Evolutionary conservation across 2,113 vertebrate species (phyloP), one percentile per base, ranked within the genome.

Genomic region (Haemorhous mexicanus): DNA sequence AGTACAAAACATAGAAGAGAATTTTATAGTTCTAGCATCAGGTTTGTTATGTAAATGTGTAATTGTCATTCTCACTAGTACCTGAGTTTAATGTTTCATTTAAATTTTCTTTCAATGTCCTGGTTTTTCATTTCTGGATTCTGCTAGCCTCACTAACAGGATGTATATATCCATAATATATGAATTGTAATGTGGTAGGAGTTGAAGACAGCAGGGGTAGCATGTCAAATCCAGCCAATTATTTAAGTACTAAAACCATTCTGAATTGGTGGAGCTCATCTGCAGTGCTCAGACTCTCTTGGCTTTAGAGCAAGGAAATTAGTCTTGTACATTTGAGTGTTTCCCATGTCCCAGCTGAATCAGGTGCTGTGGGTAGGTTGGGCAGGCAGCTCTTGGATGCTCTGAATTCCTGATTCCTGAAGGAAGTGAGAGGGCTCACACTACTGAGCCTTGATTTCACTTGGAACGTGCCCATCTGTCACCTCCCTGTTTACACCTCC

Each of bases 361-460:
- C 37, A 15, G 6, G 15, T 30, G 62, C 80, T 28, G 20, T 4
- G 9, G 26, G 41, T 10, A 10, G 27, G 4, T 3, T 55, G 88
- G n/a, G 26, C 76, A 80, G 77, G 16, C 63, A 72, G 47, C 30
- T 87, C 39, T n/a, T 37, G 37, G 49, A 8, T 58, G 5, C 39
- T 12, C 55, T 7, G 24, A 78, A 44, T 74, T 84, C 32, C 44
- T 73, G 27, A 11, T 23, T 73, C 39, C n/a, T 68, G 30, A 30
- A 39, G 55, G 22, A 39, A 10, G 6, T 26, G 49, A 46, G 24
- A 0, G 2, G 33, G 9, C 24, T 23, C 12, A 8, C 3, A 6
- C 13, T 23, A 2, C 39, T 39, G 68, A 59, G 33, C 24, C 41
- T 61, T 47, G n/a, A 14, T 39, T 80, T 91, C 53, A 5, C 53